A percentile compares a stretch with the other conserved stretches of the same genome.
These are phyloP conservation scores for Euglossa dilemma DNA, from an alignment of 1,140 invertebrate species.

Conservation along the genomic window DNA sequence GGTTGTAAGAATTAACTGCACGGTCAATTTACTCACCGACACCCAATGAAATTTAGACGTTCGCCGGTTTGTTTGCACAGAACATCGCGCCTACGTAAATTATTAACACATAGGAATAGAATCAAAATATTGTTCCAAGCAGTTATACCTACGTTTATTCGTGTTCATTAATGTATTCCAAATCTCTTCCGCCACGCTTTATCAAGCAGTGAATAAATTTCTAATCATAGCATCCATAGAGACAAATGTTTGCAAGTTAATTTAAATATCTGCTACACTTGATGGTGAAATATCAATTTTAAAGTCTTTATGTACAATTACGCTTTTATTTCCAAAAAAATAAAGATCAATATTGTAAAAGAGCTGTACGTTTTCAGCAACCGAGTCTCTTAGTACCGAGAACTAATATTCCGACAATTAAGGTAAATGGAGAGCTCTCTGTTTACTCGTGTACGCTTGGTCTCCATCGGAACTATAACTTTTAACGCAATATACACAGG, in stretches of 20 bases:
- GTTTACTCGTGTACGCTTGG: no score
- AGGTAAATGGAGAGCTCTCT: no score
- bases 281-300: not conserved
- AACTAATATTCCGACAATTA: no score
- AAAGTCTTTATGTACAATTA: no score
- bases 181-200: not conserved
- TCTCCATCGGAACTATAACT: no score
- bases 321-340: no score
- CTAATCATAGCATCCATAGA: no score
- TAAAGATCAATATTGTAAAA: no score
- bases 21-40: not conserved
- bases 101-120: not conserved
- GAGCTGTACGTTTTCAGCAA: no score
- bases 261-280: not conserved
- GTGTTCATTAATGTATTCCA: not conserved
- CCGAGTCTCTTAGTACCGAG: no score
- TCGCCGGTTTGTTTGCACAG: not conserved
- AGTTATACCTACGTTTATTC: not conserved
- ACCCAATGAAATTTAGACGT: conserved; percentile 10
- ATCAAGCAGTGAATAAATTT: not conserved
- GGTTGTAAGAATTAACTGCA: not conserved
- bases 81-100: not conserved
- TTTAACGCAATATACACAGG: no score
- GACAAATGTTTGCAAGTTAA: not conserved
- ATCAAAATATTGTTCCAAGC: not conserved